Evolutionary conservation across 2,797 vertebrate species (phyloP), one percentile per base, ranked within the genome.

Genomic region (Lepilemur septentrionalis): DNA sequence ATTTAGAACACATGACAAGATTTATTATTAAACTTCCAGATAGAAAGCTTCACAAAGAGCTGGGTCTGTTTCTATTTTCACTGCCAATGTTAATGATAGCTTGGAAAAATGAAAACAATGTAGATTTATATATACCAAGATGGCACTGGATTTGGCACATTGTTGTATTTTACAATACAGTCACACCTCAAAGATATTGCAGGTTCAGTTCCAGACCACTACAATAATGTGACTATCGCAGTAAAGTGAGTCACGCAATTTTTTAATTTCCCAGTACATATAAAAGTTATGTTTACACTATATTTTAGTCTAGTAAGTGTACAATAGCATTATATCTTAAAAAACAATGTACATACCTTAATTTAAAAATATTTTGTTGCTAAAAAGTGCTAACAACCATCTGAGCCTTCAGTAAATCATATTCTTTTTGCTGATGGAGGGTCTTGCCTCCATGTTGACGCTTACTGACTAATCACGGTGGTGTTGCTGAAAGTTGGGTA

Each of bases 81-180:
- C 20, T 43, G 57, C 7, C 41, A 72, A 15, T 82, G 7, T 94
- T 93, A 76, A 72, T 82, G 23, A 28, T 12, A 91, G 15, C 63
- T 86, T 88, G 81, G 81, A 83, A 93, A 61, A 35, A 41, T 83
- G 48, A 93, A 87, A 96, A 69, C 67, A 94, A n/a, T 23, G 41
- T 9, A 63, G 43, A 67, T 81, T 52, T 57, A 14, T 55, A 28
- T 83, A 65, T 61, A 35, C n/a, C 8, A 93, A 32, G 28, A 18
- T 69, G 52, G 75, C 75, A 43, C 7, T 61, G 22, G 7, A 18
- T 22, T 92, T 52, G 84, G 32, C 3, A 65, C 32, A 82, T 52
- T 87, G 35, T 48, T 61, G 22, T 72, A 83, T 25, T 61, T 67
- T 73, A 35, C 17, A 46, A 6, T 46, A 55, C 52, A 7, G 59